These are phyloP conservation scores for Acanthopagrus latus DNA, from an alignment of 2,797 vertebrate species.

Conservation along the genomic window DNA sequence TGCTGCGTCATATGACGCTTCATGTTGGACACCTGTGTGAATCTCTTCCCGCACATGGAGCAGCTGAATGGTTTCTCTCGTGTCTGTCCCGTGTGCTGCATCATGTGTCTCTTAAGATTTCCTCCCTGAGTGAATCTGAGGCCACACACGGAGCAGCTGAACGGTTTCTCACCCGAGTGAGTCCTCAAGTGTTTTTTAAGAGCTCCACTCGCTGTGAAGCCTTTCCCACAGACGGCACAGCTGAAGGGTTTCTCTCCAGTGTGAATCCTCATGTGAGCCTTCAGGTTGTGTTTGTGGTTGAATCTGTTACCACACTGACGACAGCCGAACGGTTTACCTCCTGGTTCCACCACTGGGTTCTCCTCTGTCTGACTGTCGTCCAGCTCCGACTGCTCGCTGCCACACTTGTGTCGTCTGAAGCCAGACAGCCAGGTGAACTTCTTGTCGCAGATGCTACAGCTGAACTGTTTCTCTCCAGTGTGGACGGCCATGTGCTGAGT, in stretches of 20 bases:
- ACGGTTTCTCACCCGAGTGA: constrained; percentile 31
- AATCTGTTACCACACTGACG: constrained; percentile 39
- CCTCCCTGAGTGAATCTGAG: constrained; percentile 25
- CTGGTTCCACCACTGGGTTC: neutral
- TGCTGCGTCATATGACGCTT: constrained; percentile 38
- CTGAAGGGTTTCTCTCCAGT: constrained; percentile 35
- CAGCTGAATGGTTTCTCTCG: constrained; percentile 21
- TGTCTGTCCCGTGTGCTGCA: neutral
- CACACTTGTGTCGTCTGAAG: constrained; percentile 38
- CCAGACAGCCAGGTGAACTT: constrained; percentile 26
- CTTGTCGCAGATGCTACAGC: constrained; percentile 22
- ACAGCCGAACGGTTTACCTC: constrained; percentile 8
- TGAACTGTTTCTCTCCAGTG: constrained; percentile 41
- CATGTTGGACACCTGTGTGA: constrained; percentile 26
- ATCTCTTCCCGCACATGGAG: neutral
- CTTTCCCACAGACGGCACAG: neutral
- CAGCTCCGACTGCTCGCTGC: neutral
- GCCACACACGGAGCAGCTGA: constrained; percentile 22
- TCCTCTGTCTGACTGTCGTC: neutral
- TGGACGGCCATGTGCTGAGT: constrained; percentile 39
- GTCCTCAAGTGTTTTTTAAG: constrained; percentile 21
- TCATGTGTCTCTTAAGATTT: constrained; percentile 47
- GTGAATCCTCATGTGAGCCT: constrained; percentile 42
- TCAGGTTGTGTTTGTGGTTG: constrained; percentile 44
- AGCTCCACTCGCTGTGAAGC: neutral